phyloP scores from a whole-genome alignment of 2,888 invertebrate species.

The Harpagoxenus sublaevis region DNA sequence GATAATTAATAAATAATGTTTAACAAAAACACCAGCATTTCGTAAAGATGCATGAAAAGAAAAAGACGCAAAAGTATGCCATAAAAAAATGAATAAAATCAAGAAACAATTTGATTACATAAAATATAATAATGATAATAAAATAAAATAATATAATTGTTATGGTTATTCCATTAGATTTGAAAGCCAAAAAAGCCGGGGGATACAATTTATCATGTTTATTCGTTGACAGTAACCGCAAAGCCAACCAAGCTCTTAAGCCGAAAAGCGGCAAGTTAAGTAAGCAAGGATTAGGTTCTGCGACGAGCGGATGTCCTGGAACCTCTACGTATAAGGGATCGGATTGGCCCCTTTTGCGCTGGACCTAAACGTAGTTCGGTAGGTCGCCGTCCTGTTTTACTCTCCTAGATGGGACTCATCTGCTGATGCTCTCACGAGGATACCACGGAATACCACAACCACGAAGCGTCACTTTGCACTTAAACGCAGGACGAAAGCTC shows the following conservation, averaged over 20 bases:
- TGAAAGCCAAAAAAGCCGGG: slow-evolving; percentile 9
- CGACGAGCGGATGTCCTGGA: slow-evolving; percentile 56
- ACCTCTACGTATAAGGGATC: slow-evolving; percentile 42
- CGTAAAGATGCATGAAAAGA: background rate
- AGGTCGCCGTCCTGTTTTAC: slow-evolving; percentile 49
- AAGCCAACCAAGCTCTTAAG: slow-evolving; percentile 81
- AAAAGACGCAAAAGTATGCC: background rate
- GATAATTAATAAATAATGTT: background rate
- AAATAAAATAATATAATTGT: slow-evolving; percentile 12
- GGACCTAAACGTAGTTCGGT: slow-evolving; percentile 52
- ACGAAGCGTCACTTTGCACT: slow-evolving; percentile 84
- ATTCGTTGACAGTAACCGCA: slow-evolving; percentile 75
- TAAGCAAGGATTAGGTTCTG: slow-evolving; percentile 82
- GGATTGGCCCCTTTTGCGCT: slow-evolving; percentile 48
- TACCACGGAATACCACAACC: slow-evolving; percentile 81
- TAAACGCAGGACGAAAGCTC: slow-evolving; percentile 77
- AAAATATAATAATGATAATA: background rate
- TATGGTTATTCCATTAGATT: slow-evolving; percentile 32
- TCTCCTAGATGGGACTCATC: slow-evolving; percentile 75
- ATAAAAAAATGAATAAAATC: background rate
- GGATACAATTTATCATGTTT: slow-evolving; percentile 62
- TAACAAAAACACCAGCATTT: background rate
- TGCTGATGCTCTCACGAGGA: slow-evolving; percentile 84
- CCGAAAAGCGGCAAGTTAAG: slow-evolving; percentile 84
- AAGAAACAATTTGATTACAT: background rate